Evolutionary conservation across 2,113 vertebrate species (phyloP), one percentile per base, ranked within the genome.

Genomic region (Dolichotis patagonum): DNA sequence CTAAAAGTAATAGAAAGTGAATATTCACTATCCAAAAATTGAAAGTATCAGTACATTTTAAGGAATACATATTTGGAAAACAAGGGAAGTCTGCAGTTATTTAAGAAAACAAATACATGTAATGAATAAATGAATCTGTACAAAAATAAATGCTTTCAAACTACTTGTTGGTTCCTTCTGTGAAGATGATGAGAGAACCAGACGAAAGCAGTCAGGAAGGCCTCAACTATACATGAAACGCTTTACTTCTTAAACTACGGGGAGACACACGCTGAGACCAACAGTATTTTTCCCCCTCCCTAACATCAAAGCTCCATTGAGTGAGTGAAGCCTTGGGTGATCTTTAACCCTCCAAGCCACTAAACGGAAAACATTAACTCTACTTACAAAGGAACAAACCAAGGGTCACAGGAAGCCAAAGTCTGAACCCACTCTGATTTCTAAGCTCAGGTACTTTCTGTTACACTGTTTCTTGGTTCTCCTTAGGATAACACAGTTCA

Each of bases 1-100:
- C 38, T 94, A 90, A 78, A 85, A 93, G 82, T 65, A 83, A 80
- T 19, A 28, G 85, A 78, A 94, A 95, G 52, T 73, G 46, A 26
- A 49, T 84, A 35, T 54, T n/a, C 78, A 54, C 60, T 69, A 65
- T n/a, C 54, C 75, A 38, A 77, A 83, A 78, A 46, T 43, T 28
- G 28, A 95, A 96, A 49, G 17, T 12, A 43, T 20, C 5, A 60
- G 56, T 62, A 38, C 17, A 78, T 41, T 49, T 95, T 85, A 49
- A 95, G 88, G 63, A 90, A 84, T 9, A 90, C 38, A 16, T 62
- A 80, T 81, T 12, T 88, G 56, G 46, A 49, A 90, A 94, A 90
- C 49, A 87, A 89, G 30, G 56, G 26, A 54, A 86, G 32, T 2
- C 62, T 86, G 17, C 19, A 41, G 41, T 24, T 91, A 89, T 49